Percentiles rank a stretch among this genome's conserved stretches.
These are phyloP conservation scores for Pelosia muscerda DNA, from an alignment of 2,888 invertebrate species.

Conservation along the genomic window DNA sequence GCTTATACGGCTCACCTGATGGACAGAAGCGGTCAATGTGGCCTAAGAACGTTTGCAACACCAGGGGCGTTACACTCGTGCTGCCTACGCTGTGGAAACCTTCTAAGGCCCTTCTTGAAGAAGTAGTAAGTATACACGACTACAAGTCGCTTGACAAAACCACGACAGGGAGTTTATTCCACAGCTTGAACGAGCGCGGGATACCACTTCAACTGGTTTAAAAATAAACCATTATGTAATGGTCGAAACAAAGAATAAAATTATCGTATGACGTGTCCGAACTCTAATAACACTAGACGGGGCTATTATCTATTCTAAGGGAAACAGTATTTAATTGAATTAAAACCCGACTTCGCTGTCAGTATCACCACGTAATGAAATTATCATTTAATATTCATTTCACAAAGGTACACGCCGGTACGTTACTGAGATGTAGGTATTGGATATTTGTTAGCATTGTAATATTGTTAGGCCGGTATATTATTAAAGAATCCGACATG, in stretches of 20 bases:
- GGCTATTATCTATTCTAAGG: conserved; percentile 56
- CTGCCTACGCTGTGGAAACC: no score
- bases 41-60: no score
- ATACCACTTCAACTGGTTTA: no score
- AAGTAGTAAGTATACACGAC: no score
- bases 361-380: conserved; percentile 56
- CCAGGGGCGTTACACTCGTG: no score
- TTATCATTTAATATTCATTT: conserved; percentile 64
- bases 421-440: conserved; percentile 37
- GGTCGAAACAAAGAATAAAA: not conserved
- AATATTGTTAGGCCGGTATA: conserved; percentile 33
- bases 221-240: conserved; percentile 8
- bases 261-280: conserved; percentile 34
- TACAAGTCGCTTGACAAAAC: no score
- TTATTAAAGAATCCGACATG: conserved; percentile 7
- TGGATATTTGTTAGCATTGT: conserved; percentile 45
- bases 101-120: no score
- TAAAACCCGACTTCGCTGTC: conserved; percentile 51
- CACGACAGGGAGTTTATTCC: no score
- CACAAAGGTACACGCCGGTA: conserved; percentile 42
- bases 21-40: no score
- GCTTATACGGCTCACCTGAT: no score
- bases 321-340: conserved; percentile 65
- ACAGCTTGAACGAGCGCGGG: no score
- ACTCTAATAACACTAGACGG: conserved; percentile 47